Evolutionary conservation across 2,113 vertebrate species (phyloP).

Genomic region (Pagrus major): DNA sequence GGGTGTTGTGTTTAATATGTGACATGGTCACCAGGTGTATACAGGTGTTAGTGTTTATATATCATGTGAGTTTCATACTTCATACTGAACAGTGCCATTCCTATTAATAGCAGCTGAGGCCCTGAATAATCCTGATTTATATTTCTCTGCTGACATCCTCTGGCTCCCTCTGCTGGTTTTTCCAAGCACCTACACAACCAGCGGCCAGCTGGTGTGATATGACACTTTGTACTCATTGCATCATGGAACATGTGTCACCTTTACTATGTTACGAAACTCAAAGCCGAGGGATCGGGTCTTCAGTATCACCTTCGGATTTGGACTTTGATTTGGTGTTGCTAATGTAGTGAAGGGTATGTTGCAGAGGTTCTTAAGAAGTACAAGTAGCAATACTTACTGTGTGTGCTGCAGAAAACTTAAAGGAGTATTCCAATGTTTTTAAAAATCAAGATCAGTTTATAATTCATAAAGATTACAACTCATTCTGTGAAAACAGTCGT

Average conservation of each 20-base stretch:
- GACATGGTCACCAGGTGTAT: constrained; percentile 41
- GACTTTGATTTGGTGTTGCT: constrained; percentile 17
- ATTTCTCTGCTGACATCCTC: constrained; percentile 19
- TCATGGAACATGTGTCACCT: constrained; percentile 6
- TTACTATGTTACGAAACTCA: constrained; percentile 12
- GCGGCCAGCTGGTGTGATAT: not conserved
- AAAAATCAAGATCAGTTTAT: constrained; percentile 1
- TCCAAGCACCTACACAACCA: constrained; percentile 19
- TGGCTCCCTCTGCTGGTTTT: constrained; percentile 65
- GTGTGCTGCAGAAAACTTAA: constrained; percentile 18
- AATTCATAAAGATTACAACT: not conserved
- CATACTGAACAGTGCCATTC: constrained; percentile 66
- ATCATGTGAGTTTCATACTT: constrained; percentile 50
- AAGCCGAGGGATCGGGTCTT: constrained; percentile 1
- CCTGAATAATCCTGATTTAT: constrained; percentile 3
- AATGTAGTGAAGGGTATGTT: not conserved
- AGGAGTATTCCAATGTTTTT: not conserved
- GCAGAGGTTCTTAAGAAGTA: constrained; percentile 31
- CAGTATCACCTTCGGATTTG: constrained; percentile 28
- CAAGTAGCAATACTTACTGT: constrained; percentile 63
- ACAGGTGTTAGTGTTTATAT: constrained; percentile 54
- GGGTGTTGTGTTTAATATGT: constrained; percentile 37
- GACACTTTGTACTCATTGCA: constrained; percentile 24
- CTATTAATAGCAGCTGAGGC: not conserved
- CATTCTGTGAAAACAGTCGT: not conserved